These are phyloP conservation scores for Macquaria ambigua DNA, from an alignment of 2,113 vertebrate genomes.

Conservation along the genomic window DNA sequence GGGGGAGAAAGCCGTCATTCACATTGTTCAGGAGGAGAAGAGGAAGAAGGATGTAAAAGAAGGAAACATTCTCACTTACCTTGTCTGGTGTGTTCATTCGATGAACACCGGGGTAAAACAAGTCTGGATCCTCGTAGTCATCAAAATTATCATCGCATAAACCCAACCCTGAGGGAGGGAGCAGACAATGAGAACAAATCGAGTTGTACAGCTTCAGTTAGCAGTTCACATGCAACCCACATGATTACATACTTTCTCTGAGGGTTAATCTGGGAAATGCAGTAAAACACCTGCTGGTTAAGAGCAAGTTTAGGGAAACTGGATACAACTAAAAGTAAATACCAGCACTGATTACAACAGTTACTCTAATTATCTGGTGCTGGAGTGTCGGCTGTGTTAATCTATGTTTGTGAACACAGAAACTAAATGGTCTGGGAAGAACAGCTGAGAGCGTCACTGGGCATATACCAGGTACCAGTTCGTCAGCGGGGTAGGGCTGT, in stretches of 20 bases:
- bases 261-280: not conserved
- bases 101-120: conserved; percentile 16
- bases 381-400: not conserved
- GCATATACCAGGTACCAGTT: not conserved
- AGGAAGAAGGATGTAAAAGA: not conserved
- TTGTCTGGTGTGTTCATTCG: conserved; percentile 65
- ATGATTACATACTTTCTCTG: not conserved
- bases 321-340: not conserved
- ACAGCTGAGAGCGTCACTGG: not conserved
- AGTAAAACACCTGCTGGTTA: not conserved
- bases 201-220: not conserved
- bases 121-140: conserved; percentile 76
- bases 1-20: conserved; percentile 46
- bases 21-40: not conserved
- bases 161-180: conserved; percentile 33
- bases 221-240: not conserved
- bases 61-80: conserved; percentile 50
- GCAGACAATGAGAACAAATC: not conserved
- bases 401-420: not conserved
- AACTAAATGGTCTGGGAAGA: not conserved
- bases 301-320: not conserved
- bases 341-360: not conserved
- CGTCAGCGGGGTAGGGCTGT: not conserved
- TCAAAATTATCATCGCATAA: conserved; percentile 69
- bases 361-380: not conserved